Evolutionary conservation across 2,888 invertebrate genomes (phyloP), one percentile per base, ranked within the genome.

Genomic region (Tenthredo amoena): DNA sequence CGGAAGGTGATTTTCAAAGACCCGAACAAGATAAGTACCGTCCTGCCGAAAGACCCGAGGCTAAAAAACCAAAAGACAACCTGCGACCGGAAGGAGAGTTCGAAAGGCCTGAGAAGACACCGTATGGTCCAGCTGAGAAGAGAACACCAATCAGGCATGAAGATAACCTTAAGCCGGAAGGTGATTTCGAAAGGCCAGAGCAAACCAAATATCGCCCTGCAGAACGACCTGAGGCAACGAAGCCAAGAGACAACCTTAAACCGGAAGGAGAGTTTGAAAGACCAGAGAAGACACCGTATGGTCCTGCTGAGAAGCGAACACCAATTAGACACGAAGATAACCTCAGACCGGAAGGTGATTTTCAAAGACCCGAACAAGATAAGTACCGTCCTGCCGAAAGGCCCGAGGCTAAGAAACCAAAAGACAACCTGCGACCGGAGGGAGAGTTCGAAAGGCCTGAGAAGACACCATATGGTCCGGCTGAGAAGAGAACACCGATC

Each of bases 341-440:
- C 89, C 90, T 95, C 0, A 89, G 88, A 21, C 94, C 95, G 6
- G 95, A 95, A 88, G 95, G 95, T 7, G 93, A 94, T 62, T 95
- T 95, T 85, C 94, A 94, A 37, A 90, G 93, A 81, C 95, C 94
- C 18, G 91, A 92, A 31, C 91, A 91, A 50, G 91, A 92, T 3
- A 92, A 91, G 86, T 94, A 94, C 93, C 88, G 88, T 72, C 91
- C 93, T 55, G 94, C 92, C 72, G 91, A 94, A 87, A 91, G 94
- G 86, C 94, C 91, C 6, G 90, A 87, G 18, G 86, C 88, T 6
- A 88, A 88, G n/a, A 94, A 92, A 72, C 94, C 95, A 0, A 92
- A 93, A 40, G 96, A 96, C 87, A 96, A 96, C 88, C 91, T 96
- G 0, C 93, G 91, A 85, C 94, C 95, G 89, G 89, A 91, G 87